These are phyloP conservation scores for Rhizoglyphus robini DNA, from an alignment of 1,140 invertebrate genomes.

Conservation along the genomic window DNA sequence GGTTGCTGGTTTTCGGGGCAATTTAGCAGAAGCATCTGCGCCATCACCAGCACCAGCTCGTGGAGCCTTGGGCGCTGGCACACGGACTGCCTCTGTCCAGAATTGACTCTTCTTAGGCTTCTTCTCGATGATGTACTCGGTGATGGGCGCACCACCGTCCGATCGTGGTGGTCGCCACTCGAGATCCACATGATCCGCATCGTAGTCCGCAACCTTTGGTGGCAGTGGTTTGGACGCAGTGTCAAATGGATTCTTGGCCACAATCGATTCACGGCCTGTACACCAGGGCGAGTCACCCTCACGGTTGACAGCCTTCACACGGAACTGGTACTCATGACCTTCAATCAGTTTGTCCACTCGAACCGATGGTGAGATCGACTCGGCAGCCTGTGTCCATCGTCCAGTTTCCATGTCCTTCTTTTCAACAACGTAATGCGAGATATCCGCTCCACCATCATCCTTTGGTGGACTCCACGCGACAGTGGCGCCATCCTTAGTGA, in stretches of 20 bases:
- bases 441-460: constrained; percentile 87
- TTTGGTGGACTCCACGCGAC: constrained; percentile 79
- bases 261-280: constrained; percentile 70
- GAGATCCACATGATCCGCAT: constrained; percentile 81
- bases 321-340: constrained; percentile 89
- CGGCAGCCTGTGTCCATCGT: constrained; percentile 83
- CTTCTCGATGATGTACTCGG: constrained; percentile 89
- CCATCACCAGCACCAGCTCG: neutral
- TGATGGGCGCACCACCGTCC: constrained; percentile 85
- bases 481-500: constrained; percentile 82
- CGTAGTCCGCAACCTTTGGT: constrained; percentile 84
- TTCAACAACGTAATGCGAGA: constrained; percentile 95
- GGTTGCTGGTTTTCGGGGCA: no score
- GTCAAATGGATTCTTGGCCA: constrained; percentile 90
- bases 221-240: constrained; percentile 72
- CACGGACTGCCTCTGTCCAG: constrained; percentile 63
- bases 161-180: constrained; percentile 61
- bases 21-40: neutral
- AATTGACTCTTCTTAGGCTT: constrained; percentile 73
- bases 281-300: constrained; percentile 95
- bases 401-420: constrained; percentile 85
- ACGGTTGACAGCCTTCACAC: constrained; percentile 93
- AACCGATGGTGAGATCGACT: constrained; percentile 51
- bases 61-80: constrained; percentile 41
- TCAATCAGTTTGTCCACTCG: constrained; percentile 75